Evolutionary conservation across 2,888 invertebrate genomes (phyloP).

Genomic region (Formica aserva): DNA sequence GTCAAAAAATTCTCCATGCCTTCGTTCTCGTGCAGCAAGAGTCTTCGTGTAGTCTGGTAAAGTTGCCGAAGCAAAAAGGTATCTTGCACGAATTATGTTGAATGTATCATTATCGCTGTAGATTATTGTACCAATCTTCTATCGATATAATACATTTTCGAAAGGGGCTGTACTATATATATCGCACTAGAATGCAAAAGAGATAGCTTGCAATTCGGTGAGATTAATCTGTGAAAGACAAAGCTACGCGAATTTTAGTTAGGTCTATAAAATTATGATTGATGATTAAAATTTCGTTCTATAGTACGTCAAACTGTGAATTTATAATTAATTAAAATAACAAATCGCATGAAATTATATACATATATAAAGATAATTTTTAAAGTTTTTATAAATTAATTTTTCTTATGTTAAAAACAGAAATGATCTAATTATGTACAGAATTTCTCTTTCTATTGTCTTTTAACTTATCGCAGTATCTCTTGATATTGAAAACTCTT

Average conservation of each 20-base stretch:
- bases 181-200: not conserved
- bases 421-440: not conserved
- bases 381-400: not conserved
- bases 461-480: not conserved
- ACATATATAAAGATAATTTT: not conserved
- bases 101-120: not conserved
- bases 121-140: slow-evolving; percentile 8
- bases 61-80: not conserved
- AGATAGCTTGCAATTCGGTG: not conserved
- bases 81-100: not conserved
- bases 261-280: not conserved
- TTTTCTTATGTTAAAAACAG: not conserved
- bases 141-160: not conserved
- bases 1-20: not conserved
- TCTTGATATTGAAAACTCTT: not conserved
- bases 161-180: not conserved
- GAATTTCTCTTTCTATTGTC: not conserved
- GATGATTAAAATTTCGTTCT: not conserved
- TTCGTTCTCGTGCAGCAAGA: not conserved
- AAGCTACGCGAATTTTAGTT: not conserved
- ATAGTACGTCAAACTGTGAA: not conserved
- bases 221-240: not conserved
- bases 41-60: not conserved
- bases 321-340: not conserved
- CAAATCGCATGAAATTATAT: not conserved